Base-by-base conservation (phyloP, 2,888 invertebrate species). In the Bombylius discolor region DNA sequence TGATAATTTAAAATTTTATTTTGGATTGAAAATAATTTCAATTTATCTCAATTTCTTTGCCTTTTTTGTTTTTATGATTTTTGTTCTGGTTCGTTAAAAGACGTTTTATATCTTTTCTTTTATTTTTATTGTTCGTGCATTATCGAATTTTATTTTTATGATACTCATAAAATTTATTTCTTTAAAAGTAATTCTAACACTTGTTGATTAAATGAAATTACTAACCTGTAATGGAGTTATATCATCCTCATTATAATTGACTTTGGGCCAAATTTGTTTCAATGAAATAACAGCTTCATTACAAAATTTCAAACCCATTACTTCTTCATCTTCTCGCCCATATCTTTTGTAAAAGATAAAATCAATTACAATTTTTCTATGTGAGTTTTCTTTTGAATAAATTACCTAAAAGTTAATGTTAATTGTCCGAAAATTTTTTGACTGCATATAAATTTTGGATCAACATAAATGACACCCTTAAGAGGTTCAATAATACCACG, bases 281-380 rank as follows among this genome's bases (percentile, higher is more conserved):
- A 92, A 78, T 68, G 91, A 87, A 82, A 94, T 85, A 68, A 92
- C 85, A 49, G 94, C 89, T 75, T 96, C 95, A 71, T 96, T 96
- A 76, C 94, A 90, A 77, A 96, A 96, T 69, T 93, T 93, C 60
- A 97, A 79, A 0, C 96, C 96, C 83, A 96, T 88, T 44, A 96
- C 94, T 73, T 96, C 95, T 70, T 96, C 88, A 71, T 96, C 95
- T 75, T 96, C 95, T 53, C 95, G 78, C 0, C 95, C 95, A 69
- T 96, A 96, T 65, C 83, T 45, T 45, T 45, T 14, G 8, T 5
- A n/a, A 45, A n/a, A 45, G 23, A 23, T 23, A 23, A 23, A 23
- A 23, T 23, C 3, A 23, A 23, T 23, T 23, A 23, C 23, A 23
- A 42, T 42, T 42, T 42, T 11, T 42, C 8, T 39, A 11, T 11